Percentiles rank a stretch among this genome's conserved stretches.
phyloP scores from a whole-genome alignment of 2,797 vertebrate species.

The Aldrovandia affinis region DNA sequence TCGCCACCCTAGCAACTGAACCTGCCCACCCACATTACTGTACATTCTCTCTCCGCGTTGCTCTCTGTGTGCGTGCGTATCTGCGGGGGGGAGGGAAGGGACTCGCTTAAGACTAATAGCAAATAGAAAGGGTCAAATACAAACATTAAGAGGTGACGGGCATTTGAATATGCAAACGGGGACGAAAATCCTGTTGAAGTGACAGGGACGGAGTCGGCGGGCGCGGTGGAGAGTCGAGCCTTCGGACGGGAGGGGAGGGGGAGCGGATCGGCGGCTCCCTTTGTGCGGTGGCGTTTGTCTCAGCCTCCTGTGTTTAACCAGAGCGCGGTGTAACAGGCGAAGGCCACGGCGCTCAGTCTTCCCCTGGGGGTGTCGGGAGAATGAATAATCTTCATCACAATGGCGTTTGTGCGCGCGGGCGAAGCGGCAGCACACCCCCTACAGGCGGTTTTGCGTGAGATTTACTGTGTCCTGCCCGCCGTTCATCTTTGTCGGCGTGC shows the following conservation, averaged over 20 bases:
- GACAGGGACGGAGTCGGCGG: background rate
- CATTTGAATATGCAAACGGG: slow-evolving; percentile 33
- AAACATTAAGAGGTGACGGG: slow-evolving; percentile 47
- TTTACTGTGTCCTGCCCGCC: background rate
- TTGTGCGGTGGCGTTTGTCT: slow-evolving; percentile 2
- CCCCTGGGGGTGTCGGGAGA: slow-evolving; percentile 29
- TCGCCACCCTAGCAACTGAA: slow-evolving; percentile 53
- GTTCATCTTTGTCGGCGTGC: background rate
- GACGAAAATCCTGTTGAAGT: background rate
- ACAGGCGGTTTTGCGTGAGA: slow-evolving; percentile 20
- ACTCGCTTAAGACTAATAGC: slow-evolving; percentile 57
- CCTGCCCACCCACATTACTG: slow-evolving; percentile 59
- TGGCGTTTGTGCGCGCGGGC: slow-evolving; percentile 1
- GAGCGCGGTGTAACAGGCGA: background rate
- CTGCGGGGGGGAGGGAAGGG: slow-evolving; percentile 43
- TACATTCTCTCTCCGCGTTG: slow-evolving; percentile 39
- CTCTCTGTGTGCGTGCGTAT: slow-evolving; percentile 16
- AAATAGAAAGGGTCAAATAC: slow-evolving; percentile 56
- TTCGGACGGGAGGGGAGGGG: background rate
- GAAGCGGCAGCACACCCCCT: slow-evolving; percentile 28
- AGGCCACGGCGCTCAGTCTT: background rate
- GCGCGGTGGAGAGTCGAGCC: background rate
- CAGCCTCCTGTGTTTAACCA: background rate
- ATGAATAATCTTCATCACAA: slow-evolving; percentile 40
- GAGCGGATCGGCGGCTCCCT: background rate